Conservation (phyloP, 2,797 vertebrate genomes). For the Trematomus bernacchii region DNA sequence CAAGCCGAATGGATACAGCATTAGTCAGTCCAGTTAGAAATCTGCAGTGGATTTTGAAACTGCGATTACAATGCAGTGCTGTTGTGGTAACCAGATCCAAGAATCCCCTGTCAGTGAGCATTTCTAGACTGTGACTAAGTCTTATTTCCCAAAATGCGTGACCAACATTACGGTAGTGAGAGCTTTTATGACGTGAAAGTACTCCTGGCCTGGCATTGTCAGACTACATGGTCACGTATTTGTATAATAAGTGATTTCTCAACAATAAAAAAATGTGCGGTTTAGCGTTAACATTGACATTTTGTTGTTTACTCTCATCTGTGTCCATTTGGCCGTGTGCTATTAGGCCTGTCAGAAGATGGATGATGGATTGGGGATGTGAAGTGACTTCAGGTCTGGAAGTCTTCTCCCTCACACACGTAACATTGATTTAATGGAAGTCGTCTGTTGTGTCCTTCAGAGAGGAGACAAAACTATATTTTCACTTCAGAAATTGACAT, state of each 20-base stretch:
- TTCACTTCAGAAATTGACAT: constrained; percentile 52
- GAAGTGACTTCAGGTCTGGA: constrained; percentile 72
- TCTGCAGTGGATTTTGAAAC: constrained; percentile 21
- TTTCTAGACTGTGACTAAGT: constrained; percentile 70
- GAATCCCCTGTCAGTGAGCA: constrained; percentile 53
- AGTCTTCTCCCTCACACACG: constrained; percentile 36
- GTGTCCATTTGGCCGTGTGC: constrained; percentile 61
- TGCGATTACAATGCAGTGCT: constrained; percentile 32
- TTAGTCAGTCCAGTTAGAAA: constrained; percentile 30
- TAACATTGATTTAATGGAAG: constrained; percentile 74
- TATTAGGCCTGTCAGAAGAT: constrained; percentile 64
- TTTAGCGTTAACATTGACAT: constrained; percentile 3
- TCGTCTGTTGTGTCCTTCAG: constrained; percentile 71
- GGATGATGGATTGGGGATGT: constrained; percentile 59
- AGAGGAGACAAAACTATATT: constrained; percentile 47
- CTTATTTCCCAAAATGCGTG: constrained; percentile 61
- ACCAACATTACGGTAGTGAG: constrained; percentile 49
- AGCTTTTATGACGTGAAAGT: constrained; percentile 51
- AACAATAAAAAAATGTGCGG: constrained; percentile 3
- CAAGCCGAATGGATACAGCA: constrained; percentile 19
- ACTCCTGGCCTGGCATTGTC: constrained; percentile 39
- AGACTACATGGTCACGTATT: constrained; percentile 43
- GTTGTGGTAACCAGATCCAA: constrained; percentile 45
- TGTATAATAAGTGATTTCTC: constrained; percentile 55
- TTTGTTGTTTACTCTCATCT: constrained; percentile 32